Evolutionary conservation across 2,113 vertebrate species (phyloP), one percentile per base, ranked within the genome.

Genomic region (Anoplopoma fimbria): DNA sequence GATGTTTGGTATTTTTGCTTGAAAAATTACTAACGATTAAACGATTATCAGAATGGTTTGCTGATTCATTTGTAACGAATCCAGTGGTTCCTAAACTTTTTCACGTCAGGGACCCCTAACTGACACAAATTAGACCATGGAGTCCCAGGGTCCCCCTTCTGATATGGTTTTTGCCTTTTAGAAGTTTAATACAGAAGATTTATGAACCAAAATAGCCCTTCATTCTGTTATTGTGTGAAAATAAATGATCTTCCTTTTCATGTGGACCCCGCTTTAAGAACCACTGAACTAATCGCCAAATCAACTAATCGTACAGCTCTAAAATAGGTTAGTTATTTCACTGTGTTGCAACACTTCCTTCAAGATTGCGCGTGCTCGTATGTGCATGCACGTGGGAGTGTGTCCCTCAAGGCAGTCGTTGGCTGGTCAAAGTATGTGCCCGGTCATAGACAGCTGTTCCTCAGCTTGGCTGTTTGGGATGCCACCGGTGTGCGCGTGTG

Each of bases 401-500:
- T 23, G 63, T 45, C 29, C 23, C 36, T 36, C 36, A 36, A 71
- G 70, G 87, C 83, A 81, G 85, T 84, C 85, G 84, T 89, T 93
- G 93, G 90, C 85, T 88, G 83, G 83, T 87, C 69, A 55, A 91
- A 90, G 87, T 92, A 93, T 93, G 92, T 90, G 93, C 84, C 81
- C 94, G 94, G 95, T 96, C 90, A 93, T 86, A 94, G 95, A 95
- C 97, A 99, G 98, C 98, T 99, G 97, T 96, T 95, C 90, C 85
- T 94, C 93, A 95, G 93, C 94, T 92, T 95, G 95, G 91, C 95
- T 95, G 95, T 95, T 97, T 95, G 95, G 94, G 96, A 96, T 97
- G 95, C 96, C 96, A 94, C 84, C 38, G 40, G 75, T 40, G 72
- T 84, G 85, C 65, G 77, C 77, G 88, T 83, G 83, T 64, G 81